These are phyloP conservation scores for Delphinus delphis DNA, from an alignment of 2,113 vertebrate genomes.

Conservation along the genomic window DNA sequence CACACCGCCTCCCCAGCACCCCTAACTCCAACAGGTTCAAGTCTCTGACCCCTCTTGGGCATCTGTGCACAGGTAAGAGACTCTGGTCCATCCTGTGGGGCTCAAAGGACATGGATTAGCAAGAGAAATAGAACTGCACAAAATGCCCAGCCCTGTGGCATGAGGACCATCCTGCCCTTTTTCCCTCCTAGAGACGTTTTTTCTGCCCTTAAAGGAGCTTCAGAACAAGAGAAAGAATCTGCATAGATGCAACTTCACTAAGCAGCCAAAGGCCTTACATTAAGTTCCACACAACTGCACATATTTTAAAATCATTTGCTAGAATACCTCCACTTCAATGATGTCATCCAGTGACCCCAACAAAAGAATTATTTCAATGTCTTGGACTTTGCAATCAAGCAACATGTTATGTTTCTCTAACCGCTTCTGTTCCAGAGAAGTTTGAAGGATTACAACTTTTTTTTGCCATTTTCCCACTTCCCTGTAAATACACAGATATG, in stretches of 20 bases:
- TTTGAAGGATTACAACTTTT: conserved; percentile 85
- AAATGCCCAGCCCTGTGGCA: not conserved
- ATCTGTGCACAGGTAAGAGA: not conserved
- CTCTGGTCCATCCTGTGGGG: not conserved
- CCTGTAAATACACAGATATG: conserved; percentile 77
- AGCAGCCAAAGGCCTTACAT: not conserved
- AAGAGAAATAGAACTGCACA: not conserved
- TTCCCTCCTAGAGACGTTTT: not conserved
- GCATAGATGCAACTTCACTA: not conserved
- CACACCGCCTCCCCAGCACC: not conserved
- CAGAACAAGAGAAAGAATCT: not conserved
- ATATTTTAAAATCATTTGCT: not conserved
- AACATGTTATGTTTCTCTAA: conserved; percentile 91
- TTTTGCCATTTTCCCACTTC: conserved; percentile 88
- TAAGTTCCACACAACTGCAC: not conserved
- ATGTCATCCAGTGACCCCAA: conserved; percentile 91
- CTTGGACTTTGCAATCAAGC: conserved; percentile 91
- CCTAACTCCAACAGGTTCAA: not conserved
- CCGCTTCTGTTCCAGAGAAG: conserved; percentile 89
- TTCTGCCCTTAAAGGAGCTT: not conserved
- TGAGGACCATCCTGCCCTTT: not conserved
- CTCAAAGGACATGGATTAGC: not conserved
- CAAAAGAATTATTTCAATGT: conserved; percentile 86
- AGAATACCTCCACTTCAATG: conserved; percentile 89
- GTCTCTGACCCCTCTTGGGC: not conserved